A percentile compares a stretch with the other conserved stretches of the same genome.
Evolutionary conservation across 2,113 vertebrate species (phyloP).

Genomic region (Melospiza georgiana): DNA sequence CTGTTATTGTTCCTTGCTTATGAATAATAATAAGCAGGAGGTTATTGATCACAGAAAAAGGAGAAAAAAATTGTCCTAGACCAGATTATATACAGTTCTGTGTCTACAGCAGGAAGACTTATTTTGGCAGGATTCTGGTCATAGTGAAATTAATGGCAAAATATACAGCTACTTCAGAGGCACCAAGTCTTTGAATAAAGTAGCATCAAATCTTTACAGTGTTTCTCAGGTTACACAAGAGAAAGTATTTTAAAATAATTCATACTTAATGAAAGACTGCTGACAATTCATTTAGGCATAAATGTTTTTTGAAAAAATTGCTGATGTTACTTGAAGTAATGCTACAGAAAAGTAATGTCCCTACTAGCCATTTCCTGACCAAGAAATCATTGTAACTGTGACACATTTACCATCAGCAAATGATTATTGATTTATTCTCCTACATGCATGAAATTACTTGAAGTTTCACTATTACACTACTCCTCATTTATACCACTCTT

Average conservation of each 20-base stretch:
- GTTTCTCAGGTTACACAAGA: neutral
- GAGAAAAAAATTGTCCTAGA: neutral
- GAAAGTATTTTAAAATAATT: neutral
- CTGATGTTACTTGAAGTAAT: neutral
- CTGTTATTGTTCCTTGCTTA: neutral
- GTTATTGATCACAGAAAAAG: neutral
- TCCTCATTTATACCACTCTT: neutral
- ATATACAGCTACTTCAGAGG: neutral
- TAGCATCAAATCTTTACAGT: neutral
- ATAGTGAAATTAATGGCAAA: neutral
- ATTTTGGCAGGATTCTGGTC: neutral
- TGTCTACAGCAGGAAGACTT: neutral
- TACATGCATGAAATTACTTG: neutral
- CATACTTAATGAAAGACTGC: neutral
- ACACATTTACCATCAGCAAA: neutral
- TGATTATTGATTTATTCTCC: neutral
- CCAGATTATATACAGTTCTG: neutral
- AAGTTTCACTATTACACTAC: neutral
- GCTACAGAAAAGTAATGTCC: neutral
- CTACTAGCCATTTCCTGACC: neutral
- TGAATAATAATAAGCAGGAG: neutral
- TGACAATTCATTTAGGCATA: neutral
- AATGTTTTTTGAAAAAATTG: rapidly evolving
- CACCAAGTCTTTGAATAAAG: neutral
- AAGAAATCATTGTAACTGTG: neutral